Conservation (phyloP, 2,888 invertebrate species). For the Cylloceria caligata region DNA sequence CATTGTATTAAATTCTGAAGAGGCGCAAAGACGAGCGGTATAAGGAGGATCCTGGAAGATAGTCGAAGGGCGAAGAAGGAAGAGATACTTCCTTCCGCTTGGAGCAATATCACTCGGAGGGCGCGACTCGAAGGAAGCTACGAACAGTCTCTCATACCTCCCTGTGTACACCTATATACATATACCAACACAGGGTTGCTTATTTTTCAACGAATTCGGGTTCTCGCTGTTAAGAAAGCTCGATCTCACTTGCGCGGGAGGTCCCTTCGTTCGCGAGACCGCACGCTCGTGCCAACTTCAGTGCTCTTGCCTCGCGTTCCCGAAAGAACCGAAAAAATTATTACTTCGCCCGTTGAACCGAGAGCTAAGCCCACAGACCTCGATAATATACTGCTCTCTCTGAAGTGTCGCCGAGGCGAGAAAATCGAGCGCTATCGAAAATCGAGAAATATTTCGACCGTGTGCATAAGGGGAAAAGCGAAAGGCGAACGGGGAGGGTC, state of each 20-base stretch:
- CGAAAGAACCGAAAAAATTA: constrained; percentile 61
- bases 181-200: constrained; percentile 52
- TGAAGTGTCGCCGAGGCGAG: constrained; percentile 54
- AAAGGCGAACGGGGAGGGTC: constrained; percentile 47
- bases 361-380: constrained; percentile 54
- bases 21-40: constrained; percentile 68
- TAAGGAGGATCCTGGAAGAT: constrained; percentile 60
- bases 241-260: constrained; percentile 33
- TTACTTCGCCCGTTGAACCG: constrained; percentile 63
- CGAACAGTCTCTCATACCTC: constrained; percentile 54
- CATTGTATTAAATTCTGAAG: constrained; percentile 81
- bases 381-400: constrained; percentile 52
- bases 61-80: constrained; percentile 64
- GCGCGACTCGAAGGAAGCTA: constrained; percentile 47
- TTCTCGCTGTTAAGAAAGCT: constrained; percentile 37
- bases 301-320: constrained; percentile 17
- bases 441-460: constrained; percentile 71
- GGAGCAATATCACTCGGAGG: constrained; percentile 67
- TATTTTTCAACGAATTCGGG: constrained; percentile 63
- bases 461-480: constrained; percentile 64
- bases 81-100: constrained; percentile 72
- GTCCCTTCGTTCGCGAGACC: constrained; percentile 26
- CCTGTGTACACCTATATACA: constrained; percentile 25
- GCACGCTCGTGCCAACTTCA: constrained; percentile 60
- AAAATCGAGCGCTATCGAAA: constrained; percentile 57